These are phyloP conservation scores for Epinotia ramella DNA, from an alignment of 2,888 invertebrate genomes.

Conservation along the genomic window DNA sequence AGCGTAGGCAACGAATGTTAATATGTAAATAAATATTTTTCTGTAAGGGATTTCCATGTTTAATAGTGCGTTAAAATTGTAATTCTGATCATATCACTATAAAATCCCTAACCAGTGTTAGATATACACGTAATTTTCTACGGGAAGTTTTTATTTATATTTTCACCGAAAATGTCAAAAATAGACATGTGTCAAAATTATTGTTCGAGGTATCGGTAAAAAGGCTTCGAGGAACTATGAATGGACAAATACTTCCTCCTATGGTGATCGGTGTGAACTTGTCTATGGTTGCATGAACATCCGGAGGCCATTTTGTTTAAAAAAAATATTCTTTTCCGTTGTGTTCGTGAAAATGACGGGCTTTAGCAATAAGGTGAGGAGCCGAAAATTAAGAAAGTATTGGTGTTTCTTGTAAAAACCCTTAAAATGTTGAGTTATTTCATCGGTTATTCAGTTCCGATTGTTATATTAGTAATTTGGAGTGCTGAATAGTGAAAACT, in stretches of 20 bases:
- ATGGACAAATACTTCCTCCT: not conserved
- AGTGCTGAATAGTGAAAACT: conserved; percentile 20
- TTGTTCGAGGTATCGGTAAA: conserved; percentile 19
- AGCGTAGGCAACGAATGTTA: conserved; percentile 92
- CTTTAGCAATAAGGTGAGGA: conserved; percentile 91
- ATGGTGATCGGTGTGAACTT: not conserved
- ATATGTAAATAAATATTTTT: conserved; percentile 89
- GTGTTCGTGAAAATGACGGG: conserved; percentile 91
- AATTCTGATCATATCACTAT: conserved; percentile 23
- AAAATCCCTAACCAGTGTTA: conserved; percentile 18
- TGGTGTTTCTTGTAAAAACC: conserved; percentile 17
- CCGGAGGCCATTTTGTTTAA: conserved; percentile 82
- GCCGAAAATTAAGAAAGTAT: conserved; percentile 53
- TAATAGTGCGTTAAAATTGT: conserved; percentile 9
- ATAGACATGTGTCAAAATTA: conserved; percentile 21
- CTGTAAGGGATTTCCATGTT: conserved; percentile 91
- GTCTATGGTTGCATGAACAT: conserved; percentile 52
- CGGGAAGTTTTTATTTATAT: conserved; percentile 36
- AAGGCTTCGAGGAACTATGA: not conserved
- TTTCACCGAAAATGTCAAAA: conserved; percentile 19
- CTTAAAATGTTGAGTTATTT: conserved; percentile 15
- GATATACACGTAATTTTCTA: conserved; percentile 39
- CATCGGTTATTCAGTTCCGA: not conserved
- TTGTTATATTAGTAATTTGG: conserved; percentile 24
- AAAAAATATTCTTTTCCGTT: conserved; percentile 87